A percentile compares a stretch with the other conserved stretches of the same genome.
These are phyloP conservation scores for Sternotherus odoratus DNA, from an alignment of 2,797 vertebrate species.

Conservation along the genomic window DNA sequence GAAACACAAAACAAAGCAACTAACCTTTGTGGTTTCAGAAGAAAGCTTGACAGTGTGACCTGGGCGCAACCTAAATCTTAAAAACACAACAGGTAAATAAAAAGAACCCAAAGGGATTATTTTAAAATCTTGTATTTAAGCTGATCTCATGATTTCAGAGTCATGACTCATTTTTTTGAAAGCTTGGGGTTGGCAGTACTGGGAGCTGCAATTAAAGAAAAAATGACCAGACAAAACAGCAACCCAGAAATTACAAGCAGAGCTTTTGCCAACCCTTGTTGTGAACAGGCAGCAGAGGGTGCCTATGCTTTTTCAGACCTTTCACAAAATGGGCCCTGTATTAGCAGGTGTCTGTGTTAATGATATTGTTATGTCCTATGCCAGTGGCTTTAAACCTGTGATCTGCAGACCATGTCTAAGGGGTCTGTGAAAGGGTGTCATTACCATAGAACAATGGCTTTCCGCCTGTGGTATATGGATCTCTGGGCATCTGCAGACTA, in stretches of 20 bases:
- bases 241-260: not conserved
- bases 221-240: not conserved
- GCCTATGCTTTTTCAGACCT: accelerated
- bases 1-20: not conserved
- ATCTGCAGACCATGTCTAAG: too few species aligned
- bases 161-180: not conserved
- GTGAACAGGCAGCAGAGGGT: accelerated
- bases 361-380: accelerated
- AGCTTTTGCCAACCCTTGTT: not conserved
- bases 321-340: accelerated
- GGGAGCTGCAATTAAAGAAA: not conserved
- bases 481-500: too few species aligned
- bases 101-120: not conserved
- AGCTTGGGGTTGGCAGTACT: not conserved
- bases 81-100: not conserved
- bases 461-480: too few species aligned
- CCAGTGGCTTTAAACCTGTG: too few species aligned
- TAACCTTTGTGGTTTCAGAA: not conserved
- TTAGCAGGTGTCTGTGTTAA: accelerated
- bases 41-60: not conserved
- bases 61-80: not conserved
- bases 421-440: too few species aligned
- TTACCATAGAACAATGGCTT: too few species aligned
- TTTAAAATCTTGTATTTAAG: not conserved
- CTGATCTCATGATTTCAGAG: not conserved